Evolutionary conservation across 1,140 invertebrate genomes (phyloP).

Genomic region (Matsumurasca onukii): DNA sequence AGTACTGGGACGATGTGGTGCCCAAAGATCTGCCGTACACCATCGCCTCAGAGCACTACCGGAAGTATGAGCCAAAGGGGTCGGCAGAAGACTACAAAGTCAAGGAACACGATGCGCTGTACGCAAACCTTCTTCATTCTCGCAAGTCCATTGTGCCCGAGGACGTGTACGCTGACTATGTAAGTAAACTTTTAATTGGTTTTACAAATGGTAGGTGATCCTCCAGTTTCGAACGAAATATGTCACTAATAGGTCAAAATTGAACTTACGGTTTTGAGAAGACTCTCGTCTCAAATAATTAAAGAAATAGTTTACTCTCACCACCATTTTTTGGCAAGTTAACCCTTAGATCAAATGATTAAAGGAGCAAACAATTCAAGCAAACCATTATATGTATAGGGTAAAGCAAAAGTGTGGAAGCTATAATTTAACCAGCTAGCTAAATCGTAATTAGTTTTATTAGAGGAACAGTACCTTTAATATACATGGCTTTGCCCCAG

Average conservation of each 20-base stretch:
- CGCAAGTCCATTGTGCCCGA: conserved; percentile 65
- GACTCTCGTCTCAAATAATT: no score
- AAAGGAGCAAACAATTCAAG: no score
- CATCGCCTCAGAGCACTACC: conserved; percentile 78
- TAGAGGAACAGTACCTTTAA: no score
- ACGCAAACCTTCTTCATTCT: conserved; percentile 64
- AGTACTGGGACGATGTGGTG: conserved; percentile 90
- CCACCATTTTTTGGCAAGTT: no score
- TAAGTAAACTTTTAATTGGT: conserved; percentile 37
- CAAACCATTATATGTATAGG: no score
- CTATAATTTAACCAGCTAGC: no score
- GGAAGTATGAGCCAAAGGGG: conserved; percentile 76
- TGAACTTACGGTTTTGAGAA: no score
- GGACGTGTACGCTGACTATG: conserved; percentile 71
- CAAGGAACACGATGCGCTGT: conserved; percentile 76
- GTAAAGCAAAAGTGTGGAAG: no score
- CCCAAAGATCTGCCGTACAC: conserved; percentile 86
- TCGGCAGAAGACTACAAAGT: conserved; percentile 83
- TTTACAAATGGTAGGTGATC: conserved; percentile 1
- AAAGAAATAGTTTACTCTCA: no score
- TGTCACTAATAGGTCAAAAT: conserved; percentile 22
- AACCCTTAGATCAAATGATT: no score
- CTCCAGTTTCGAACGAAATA: neutral
- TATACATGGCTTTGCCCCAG: no score
- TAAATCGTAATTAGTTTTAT: no score